Conservation (phyloP, 2,113 vertebrate genomes). For the Bettongia penicillata region DNA sequence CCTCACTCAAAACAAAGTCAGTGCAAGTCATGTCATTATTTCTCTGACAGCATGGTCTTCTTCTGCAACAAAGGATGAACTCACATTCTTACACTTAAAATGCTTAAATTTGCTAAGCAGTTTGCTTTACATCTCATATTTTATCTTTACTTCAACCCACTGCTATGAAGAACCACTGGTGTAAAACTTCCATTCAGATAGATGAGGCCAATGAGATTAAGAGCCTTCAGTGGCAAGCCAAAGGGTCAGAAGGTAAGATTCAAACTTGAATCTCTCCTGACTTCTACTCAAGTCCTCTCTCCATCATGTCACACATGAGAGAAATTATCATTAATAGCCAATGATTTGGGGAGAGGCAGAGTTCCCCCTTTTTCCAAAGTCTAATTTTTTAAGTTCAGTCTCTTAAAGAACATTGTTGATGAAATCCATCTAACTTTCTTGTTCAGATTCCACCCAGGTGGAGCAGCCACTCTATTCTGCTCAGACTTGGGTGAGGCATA, state of each 20-base stretch:
- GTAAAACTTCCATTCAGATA: neutral
- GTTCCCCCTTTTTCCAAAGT: too few relatives aligned
- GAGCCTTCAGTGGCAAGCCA: neutral
- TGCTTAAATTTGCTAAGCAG: neutral
- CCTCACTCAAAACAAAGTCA: too few relatives aligned
- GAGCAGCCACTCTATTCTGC: neutral
- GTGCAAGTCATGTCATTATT: too few relatives aligned
- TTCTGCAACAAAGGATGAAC: too few relatives aligned
- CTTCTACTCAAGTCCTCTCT: neutral
- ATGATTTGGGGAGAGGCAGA: too few relatives aligned
- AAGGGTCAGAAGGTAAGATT: neutral
- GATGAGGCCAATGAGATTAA: neutral
- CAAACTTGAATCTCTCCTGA: neutral
- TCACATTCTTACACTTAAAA: neutral
- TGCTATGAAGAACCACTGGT: neutral
- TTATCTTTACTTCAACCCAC: neutral
- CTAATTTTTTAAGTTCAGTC: too few relatives aligned
- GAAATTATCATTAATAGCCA: too few relatives aligned
- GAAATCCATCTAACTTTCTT: too few relatives aligned
- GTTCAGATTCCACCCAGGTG: too few relatives aligned
- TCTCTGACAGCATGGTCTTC: too few relatives aligned
- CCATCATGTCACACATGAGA: neutral
- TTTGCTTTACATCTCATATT: neutral
- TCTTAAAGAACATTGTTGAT: too few relatives aligned
- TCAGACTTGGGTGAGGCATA: neutral